phyloP scores from a whole-genome alignment of 2,113 vertebrate species.

The Tiliqua scincoides region DNA sequence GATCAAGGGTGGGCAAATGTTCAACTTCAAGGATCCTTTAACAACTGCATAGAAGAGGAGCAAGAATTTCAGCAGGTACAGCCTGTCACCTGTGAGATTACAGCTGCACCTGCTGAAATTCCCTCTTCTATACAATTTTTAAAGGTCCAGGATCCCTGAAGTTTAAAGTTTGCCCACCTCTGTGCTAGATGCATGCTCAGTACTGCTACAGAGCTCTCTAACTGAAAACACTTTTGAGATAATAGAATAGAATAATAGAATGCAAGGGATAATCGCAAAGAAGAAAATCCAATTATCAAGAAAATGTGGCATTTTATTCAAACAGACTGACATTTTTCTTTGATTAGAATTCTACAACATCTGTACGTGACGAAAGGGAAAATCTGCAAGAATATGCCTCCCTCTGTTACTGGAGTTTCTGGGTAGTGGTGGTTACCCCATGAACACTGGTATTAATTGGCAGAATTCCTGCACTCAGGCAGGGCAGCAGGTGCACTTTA shows the following conservation, averaged over 20 bases:
- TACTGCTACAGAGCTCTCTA: neutral
- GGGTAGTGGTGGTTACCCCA: neutral
- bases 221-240: conserved; percentile 2
- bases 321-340: conserved; percentile 1
- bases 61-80: too few relatives aligned
- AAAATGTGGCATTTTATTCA: neutral
- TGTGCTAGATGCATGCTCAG: too few relatives aligned
- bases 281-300: neutral
- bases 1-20: too few relatives aligned
- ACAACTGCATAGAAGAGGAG: too few relatives aligned
- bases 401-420: neutral
- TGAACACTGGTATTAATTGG: conserved; percentile 10
- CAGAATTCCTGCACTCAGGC: conserved; percentile 48
- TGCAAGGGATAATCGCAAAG: neutral
- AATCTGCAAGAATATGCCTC: neutral
- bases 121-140: too few relatives aligned
- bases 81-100: too few relatives aligned
- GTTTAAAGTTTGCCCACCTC: too few relatives aligned
- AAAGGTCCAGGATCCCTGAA: too few relatives aligned
- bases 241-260: neutral
- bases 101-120: too few relatives aligned
- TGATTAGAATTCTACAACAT: conserved; percentile 31
- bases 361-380: neutral
- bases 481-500: conserved; percentile 44
- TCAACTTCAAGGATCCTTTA: too few relatives aligned